Conservation (phyloP, 2,888 invertebrate species). For the Drosophila koepferae region DNA sequence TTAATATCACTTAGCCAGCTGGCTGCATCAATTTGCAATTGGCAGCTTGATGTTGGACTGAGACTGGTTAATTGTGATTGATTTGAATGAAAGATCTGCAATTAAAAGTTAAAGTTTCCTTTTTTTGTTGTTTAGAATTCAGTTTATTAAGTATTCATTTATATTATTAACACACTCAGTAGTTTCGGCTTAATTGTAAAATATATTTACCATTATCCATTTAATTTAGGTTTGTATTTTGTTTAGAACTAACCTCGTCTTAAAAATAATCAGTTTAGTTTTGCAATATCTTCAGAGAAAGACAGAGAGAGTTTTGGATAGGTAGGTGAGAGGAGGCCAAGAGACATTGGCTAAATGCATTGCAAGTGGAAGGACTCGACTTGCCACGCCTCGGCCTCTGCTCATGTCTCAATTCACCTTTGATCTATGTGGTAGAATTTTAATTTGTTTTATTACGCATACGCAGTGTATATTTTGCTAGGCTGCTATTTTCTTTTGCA, state of each 20-base stretch:
- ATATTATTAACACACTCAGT: slow-evolving; percentile 80
- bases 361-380: slow-evolving; percentile 1
- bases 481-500: slow-evolving; percentile 55
- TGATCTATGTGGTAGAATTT: slow-evolving; percentile 48
- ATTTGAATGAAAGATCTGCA: slow-evolving; percentile 21
- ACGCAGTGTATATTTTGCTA: slow-evolving; percentile 77
- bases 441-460: slow-evolving; percentile 66
- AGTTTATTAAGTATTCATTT: slow-evolving; percentile 72
- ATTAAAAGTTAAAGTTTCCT: slow-evolving; percentile 38
- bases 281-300: slow-evolving; percentile 46
- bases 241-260: slow-evolving; percentile 65
- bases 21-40: slow-evolving; percentile 26
- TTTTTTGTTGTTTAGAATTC: slow-evolving; percentile 63
- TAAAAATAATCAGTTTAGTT: slow-evolving; percentile 80
- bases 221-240: slow-evolving; percentile 44
- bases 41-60: slow-evolving; percentile 29
- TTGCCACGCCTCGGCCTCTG: not conserved
- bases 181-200: slow-evolving; percentile 72
- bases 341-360: not conserved
- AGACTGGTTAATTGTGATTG: slow-evolving; percentile 43
- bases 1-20: slow-evolving; percentile 67
- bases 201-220: slow-evolving; percentile 57
- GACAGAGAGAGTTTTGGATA: slow-evolving; percentile 22
- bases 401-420: not conserved
- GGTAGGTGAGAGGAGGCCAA: not conserved